phyloP scores from a whole-genome alignment of 2,888 invertebrate species.

The Polydrusus tereticollis region DNA sequence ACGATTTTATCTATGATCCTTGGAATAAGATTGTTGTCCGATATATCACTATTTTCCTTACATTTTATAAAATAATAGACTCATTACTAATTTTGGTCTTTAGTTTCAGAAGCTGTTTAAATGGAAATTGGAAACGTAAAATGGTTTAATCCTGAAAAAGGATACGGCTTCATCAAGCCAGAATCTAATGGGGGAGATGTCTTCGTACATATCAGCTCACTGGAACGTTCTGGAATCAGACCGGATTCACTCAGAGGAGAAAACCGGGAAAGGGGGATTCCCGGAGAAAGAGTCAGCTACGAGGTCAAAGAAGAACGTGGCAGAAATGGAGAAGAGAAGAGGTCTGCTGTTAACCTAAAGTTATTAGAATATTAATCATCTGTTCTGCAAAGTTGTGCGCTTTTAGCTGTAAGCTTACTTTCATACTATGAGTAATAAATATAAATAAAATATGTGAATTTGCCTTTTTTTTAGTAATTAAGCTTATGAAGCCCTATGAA shows the following conservation, averaged over 20 bases:
- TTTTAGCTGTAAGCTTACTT: background rate
- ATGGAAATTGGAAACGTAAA: slow-evolving; percentile 1
- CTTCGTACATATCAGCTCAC: background rate
- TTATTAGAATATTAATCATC: background rate
- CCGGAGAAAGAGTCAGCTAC: slow-evolving; percentile 1
- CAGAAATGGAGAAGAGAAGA: slow-evolving; percentile 8
- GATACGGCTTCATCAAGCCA: slow-evolving; percentile 10
- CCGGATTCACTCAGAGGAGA: background rate
- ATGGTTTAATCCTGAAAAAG: slow-evolving; percentile 1
- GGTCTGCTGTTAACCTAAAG: slow-evolving; percentile 5
- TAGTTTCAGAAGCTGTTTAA: background rate
- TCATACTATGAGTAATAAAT: background rate
- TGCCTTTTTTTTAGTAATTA: background rate
- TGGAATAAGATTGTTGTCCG: too few relatives aligned
- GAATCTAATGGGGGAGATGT: background rate
- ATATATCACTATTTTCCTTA: too few relatives aligned
- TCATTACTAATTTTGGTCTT: background rate
- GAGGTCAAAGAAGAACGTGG: background rate
- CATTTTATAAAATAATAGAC: too few relatives aligned
- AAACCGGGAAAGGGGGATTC: background rate
- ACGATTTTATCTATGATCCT: too few relatives aligned
- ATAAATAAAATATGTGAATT: background rate
- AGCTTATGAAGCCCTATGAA: background rate
- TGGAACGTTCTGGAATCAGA: background rate
- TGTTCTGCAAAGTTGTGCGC: background rate